phyloP scores from a whole-genome alignment of 2,797 vertebrate species.

The Chlorospingus flavigularis region DNA sequence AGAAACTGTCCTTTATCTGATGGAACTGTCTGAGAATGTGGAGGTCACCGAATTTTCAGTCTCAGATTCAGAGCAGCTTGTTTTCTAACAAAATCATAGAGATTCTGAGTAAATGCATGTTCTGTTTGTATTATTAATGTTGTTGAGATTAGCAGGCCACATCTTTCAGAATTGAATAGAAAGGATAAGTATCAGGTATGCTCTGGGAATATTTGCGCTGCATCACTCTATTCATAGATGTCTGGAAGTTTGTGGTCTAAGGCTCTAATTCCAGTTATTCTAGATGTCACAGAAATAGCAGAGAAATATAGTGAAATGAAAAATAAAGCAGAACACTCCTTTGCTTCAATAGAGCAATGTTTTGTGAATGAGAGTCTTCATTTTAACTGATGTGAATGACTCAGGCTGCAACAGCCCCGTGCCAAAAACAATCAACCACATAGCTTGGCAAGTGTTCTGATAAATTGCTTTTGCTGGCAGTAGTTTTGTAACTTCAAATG shows the following conservation, averaged over 20 bases:
- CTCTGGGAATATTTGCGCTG: neutral
- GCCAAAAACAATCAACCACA: slow-evolving; percentile 31
- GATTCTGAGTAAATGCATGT: neutral
- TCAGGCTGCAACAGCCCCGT: neutral
- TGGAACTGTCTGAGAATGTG: neutral
- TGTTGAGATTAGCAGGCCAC: neutral
- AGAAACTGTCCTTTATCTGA: neutral
- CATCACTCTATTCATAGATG: neutral
- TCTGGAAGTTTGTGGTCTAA: neutral
- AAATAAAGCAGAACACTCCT: neutral
- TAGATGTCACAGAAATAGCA: neutral
- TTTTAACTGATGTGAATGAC: neutral
- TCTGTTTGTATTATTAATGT: neutral
- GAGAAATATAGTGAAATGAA: neutral
- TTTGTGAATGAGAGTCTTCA: neutral
- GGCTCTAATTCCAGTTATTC: neutral
- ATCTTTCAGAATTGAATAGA: neutral
- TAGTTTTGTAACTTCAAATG: slow-evolving; percentile 54
- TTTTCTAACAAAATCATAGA: neutral
- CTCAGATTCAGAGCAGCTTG: neutral
- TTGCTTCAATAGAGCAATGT: neutral
- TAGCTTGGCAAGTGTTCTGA: neutral
- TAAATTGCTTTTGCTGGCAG: slow-evolving; percentile 35
- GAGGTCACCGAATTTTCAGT: neutral
- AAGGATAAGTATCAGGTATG: neutral